These are phyloP conservation scores for Drosophila murphyi DNA, from an alignment of 1,140 invertebrate genomes.

Conservation along the genomic window DNA sequence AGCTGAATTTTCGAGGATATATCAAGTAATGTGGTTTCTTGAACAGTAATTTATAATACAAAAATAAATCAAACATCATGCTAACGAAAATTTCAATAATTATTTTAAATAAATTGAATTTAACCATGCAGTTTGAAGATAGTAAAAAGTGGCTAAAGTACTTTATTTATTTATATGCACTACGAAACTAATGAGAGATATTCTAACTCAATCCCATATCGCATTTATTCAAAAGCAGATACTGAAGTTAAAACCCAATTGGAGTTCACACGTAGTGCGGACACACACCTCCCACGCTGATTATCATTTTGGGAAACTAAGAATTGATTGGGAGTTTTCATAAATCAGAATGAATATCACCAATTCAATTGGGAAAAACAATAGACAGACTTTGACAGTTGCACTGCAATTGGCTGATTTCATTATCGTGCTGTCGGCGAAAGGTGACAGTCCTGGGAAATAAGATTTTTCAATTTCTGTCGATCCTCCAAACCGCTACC, in stretches of 20 bases:
- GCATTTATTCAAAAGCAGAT: not conserved
- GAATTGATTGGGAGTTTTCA: constrained; percentile 55
- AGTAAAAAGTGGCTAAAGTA: not conserved
- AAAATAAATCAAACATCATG: constrained; percentile 16
- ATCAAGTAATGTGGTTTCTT: constrained; percentile 1
- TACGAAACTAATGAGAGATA: too few species aligned
- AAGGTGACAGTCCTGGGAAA: constrained; percentile 78
- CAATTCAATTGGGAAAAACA: constrained; percentile 55
- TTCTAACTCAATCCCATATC: too few species aligned
- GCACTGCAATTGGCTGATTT: constrained; percentile 26
- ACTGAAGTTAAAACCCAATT: constrained; percentile 11
- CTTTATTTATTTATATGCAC: too few species aligned
- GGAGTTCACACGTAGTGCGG: not conserved
- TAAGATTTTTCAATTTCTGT: constrained; percentile 24
- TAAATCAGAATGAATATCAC: constrained; percentile 47
- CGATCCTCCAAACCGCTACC: not conserved
- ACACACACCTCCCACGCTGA: constrained; percentile 25
- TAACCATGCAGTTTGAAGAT: not conserved
- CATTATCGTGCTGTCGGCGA: constrained; percentile 35
- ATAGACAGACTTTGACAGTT: constrained; percentile 10
- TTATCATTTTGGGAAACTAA: constrained; percentile 39
- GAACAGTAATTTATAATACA: too few species aligned
- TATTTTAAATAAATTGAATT: not conserved
- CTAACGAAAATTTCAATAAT: not conserved
- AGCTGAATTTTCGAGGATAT: constrained; percentile 19